Conservation (phyloP, 2,113 vertebrate genomes). For the Nothocercus julius region DNA sequence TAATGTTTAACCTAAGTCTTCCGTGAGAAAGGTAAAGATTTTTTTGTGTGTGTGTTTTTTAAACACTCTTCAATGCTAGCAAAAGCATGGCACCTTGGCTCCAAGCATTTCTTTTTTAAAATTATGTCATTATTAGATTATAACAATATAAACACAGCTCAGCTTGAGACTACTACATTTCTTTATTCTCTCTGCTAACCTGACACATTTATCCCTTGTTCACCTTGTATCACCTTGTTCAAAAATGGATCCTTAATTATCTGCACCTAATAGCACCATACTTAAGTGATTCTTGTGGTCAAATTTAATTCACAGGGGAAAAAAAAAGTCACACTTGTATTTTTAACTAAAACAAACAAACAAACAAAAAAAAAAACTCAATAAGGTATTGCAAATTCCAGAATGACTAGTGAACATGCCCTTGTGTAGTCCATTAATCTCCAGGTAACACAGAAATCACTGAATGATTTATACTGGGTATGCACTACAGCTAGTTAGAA, state of each 20-base stretch:
- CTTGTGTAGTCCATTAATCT: background rate
- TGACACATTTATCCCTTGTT: background rate
- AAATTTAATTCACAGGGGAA: background rate
- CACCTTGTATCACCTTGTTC: background rate
- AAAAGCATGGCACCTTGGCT: background rate
- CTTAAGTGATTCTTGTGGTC: background rate
- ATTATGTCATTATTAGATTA: background rate
- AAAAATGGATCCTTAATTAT: background rate
- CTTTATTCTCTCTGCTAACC: background rate
- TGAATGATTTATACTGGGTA: background rate
- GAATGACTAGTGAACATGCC: background rate
- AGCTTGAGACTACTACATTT: background rate
- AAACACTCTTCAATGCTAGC: background rate
- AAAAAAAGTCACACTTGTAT: background rate
- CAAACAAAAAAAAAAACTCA: background rate
- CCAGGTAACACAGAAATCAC: background rate
- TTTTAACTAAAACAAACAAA: accelerated
- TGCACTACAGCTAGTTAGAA: background rate
- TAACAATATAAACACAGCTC: background rate
- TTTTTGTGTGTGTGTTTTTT: background rate
- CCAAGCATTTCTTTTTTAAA: background rate
- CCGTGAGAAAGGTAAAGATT: background rate
- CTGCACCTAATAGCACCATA: background rate
- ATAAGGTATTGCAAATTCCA: background rate
- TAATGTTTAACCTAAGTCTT: accelerated